These are phyloP conservation scores for Meloidogyne exigua DNA, from an alignment of 1,140 invertebrate genomes.

Conservation along the genomic window DNA sequence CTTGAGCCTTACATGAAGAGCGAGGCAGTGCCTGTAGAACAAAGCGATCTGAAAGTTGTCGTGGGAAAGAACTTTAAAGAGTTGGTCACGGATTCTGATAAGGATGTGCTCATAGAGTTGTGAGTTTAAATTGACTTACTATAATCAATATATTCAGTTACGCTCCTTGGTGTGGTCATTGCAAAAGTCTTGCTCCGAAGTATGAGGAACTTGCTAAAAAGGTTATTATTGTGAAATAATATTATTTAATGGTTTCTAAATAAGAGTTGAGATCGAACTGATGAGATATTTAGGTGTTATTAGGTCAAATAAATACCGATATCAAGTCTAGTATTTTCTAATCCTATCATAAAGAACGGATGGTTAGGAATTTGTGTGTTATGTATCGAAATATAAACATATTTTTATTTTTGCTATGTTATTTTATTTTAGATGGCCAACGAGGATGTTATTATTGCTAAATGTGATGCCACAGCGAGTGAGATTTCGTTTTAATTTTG, in stretches of 20 bases:
- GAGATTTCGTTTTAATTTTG: neutral
- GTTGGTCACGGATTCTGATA: constrained; percentile 82
- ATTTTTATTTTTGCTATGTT: neutral
- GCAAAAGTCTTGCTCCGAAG: constrained; percentile 88
- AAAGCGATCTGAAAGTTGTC: constrained; percentile 74
- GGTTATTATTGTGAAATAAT: constrained; percentile 11
- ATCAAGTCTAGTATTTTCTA: too few species aligned
- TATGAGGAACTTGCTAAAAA: constrained; percentile 91
- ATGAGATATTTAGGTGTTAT: too few species aligned
- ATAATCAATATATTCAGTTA: constrained; percentile 71
- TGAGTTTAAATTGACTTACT: constrained; percentile 5
- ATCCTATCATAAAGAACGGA: too few species aligned
- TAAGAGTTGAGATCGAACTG: too few species aligned
- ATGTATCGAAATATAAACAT: too few species aligned
- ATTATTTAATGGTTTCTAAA: too few species aligned
- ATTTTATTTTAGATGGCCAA: constrained; percentile 69
- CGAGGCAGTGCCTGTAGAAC: constrained; percentile 82
- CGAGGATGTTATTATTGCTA: constrained; percentile 86
- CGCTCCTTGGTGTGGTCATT: constrained; percentile 98
- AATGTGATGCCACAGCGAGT: constrained; percentile 93
- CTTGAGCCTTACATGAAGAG: constrained; percentile 92
- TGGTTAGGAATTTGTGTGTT: too few species aligned
- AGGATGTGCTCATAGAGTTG: constrained; percentile 89
- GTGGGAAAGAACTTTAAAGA: constrained; percentile 97
- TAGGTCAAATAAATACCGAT: too few species aligned